Evolutionary conservation across 2,113 vertebrate genomes (phyloP), one percentile per base, ranked within the genome.

Genomic region (Arothron firmamentum): DNA sequence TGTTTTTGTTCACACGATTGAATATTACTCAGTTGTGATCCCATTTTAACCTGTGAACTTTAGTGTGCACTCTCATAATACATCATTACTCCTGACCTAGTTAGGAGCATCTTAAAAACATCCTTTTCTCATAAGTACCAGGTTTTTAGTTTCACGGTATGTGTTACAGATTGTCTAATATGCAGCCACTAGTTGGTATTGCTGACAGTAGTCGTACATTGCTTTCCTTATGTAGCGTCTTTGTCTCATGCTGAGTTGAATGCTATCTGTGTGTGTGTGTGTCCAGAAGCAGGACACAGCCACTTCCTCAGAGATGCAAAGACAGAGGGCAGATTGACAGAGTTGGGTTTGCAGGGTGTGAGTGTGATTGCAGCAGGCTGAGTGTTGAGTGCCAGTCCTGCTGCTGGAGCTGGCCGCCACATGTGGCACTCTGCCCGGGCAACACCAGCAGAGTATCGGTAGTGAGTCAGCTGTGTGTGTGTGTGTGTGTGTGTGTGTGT

Each of bases 361-460:
- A 77, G 65, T 46, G 62, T 79, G 82, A 82, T 87, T 73, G 83
- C 77, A 88, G 80, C 74, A n/a, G 71, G 69, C 83, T 62, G 49
- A 78, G 77, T 76, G 74, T 77, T 59, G 83, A 84, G 73, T 81
- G 85, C 79, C 76, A 79, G 82, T 74, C 77, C 74, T 82, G 74
- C 85, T 84, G 86, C 84, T 66, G 75, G 78, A 76, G 72, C 77
- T 81, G 75, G 81, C 81, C 72, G 74, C 84, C 77, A 74, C 80
- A 68, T 82, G 70, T 86, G 83, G 86, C 82, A 73, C 67, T 1
- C 50, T 84, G 85, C 85, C 86, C 82, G 68, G 81, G 71, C 70
- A 67, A 73, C 65, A 62, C 86, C 84, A 89, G 85, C 88, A 86
- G 83, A 89, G 86, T 88, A 85, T 81, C 84, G 74, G 75, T 79